Evolutionary conservation across 23 tunicate species (phyloP).

Genomic region (Trididemnum miniatum): DNA sequence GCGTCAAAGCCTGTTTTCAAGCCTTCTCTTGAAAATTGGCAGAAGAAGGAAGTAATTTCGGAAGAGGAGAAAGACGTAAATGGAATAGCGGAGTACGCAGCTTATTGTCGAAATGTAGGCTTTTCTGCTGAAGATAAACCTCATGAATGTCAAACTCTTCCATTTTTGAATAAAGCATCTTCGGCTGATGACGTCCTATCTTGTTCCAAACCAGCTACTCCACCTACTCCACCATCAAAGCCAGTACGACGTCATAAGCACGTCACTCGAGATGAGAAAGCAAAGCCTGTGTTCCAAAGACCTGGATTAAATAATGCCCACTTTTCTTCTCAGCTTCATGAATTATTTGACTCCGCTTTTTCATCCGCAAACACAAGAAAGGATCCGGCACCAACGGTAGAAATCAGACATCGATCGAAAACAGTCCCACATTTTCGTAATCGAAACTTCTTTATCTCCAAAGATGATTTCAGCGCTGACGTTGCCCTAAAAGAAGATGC

Average conservation of each 20-base stretch:
- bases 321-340: background rate
- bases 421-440: background rate
- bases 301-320: background rate
- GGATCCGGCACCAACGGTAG: background rate
- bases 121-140: background rate
- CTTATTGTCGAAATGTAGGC: background rate
- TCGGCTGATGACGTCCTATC: background rate
- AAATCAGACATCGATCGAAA: background rate
- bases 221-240: background rate
- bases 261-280: background rate
- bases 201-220: background rate
- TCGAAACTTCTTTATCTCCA: background rate
- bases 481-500: too few relatives aligned
- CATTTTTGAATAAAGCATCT: background rate
- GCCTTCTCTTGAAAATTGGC: background rate
- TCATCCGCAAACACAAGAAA: background rate
- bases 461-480: background rate
- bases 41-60: background rate
- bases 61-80: background rate
- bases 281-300: background rate
- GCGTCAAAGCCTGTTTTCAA: background rate
- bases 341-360: background rate
- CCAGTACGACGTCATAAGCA: background rate
- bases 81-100: conserved; percentile 5
- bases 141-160: background rate